phyloP scores from a whole-genome alignment of 92 coral and sea anemone genomes.

The Phenganax marumi region DNA sequence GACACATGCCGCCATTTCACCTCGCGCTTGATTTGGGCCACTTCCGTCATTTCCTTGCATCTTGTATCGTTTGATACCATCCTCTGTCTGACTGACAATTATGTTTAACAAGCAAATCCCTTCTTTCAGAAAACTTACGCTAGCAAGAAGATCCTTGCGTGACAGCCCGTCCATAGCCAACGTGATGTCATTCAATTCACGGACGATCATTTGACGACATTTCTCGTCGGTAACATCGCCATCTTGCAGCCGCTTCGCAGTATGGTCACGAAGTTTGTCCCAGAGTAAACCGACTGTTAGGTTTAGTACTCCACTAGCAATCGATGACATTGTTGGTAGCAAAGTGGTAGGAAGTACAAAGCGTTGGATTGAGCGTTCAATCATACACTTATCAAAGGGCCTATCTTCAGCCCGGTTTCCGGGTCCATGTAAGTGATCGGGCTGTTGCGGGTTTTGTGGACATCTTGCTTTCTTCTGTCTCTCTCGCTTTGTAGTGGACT shows the following conservation, averaged over 20 bases:
- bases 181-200: conserved; percentile 47
- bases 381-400: too few species aligned
- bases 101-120: conserved; percentile 21
- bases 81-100: not conserved
- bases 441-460: too few species aligned
- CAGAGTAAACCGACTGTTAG: conserved; percentile 19
- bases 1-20: not conserved
- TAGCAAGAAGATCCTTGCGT: conserved; percentile 36
- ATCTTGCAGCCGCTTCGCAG: conserved; percentile 41
- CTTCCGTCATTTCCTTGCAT: not conserved
- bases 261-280: conserved; percentile 44
- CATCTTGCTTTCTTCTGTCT: not conserved
- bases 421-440: too few species aligned
- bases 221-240: conserved; percentile 52
- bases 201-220: conserved; percentile 44
- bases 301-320: not conserved
- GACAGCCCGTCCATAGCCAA: conserved; percentile 40
- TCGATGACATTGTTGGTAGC: not conserved
- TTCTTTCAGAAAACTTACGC: conserved; percentile 45
- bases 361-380: too few species aligned
- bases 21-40: not conserved
- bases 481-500: not conserved
- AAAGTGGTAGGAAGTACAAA: too few species aligned
- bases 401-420: too few species aligned
- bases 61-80: not conserved